Evolutionary conservation across 1,140 invertebrate genomes (phyloP).

Genomic region (Subanguina moxae): DNA sequence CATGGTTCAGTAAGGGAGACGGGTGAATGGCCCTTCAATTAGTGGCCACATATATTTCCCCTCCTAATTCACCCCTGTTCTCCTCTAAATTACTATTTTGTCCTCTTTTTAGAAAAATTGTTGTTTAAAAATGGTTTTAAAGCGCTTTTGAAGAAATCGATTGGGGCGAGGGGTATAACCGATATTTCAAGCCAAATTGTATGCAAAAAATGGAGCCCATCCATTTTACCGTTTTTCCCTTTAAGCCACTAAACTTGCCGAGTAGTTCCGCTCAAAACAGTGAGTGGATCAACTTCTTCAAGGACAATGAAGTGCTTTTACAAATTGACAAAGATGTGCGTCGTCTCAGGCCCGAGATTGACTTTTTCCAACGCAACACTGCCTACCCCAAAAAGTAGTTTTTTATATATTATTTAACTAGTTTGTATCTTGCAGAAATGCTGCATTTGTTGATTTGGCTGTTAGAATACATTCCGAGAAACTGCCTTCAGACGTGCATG

Average conservation of each 20-base stretch:
- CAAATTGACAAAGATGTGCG: conserved; percentile 64
- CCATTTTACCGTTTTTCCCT: not conserved
- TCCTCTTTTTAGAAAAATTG: too few relatives aligned
- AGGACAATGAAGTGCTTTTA: conserved; percentile 63
- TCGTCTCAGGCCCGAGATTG: conserved; percentile 63
- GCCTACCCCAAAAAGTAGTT: conserved; percentile 55
- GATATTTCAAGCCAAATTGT: not conserved
- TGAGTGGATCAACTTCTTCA: conserved; percentile 62
- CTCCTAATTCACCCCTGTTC: too few relatives aligned
- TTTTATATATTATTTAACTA: conserved; percentile 1
- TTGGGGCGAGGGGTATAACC: too few relatives aligned
- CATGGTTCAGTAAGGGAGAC: too few relatives aligned
- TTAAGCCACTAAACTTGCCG: not conserved
- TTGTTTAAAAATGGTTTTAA: too few relatives aligned
- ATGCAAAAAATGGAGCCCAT: not conserved
- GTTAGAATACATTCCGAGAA: conserved; percentile 30
- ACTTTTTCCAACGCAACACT: conserved; percentile 63
- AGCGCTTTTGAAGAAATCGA: too few relatives aligned
- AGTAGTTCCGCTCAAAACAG: conserved; percentile 54
- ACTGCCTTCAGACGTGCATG: conserved; percentile 28
- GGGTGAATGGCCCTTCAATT: too few relatives aligned
- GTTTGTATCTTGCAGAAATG: conserved; percentile 2
- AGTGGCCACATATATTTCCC: too few relatives aligned
- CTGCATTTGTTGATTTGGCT: conserved; percentile 24
- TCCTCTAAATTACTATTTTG: too few relatives aligned